A percentile compares a stretch with the other conserved stretches of the same genome.
Evolutionary conservation across 2,797 vertebrate species (phyloP).

Genomic region (Ispidina lecontei): DNA sequence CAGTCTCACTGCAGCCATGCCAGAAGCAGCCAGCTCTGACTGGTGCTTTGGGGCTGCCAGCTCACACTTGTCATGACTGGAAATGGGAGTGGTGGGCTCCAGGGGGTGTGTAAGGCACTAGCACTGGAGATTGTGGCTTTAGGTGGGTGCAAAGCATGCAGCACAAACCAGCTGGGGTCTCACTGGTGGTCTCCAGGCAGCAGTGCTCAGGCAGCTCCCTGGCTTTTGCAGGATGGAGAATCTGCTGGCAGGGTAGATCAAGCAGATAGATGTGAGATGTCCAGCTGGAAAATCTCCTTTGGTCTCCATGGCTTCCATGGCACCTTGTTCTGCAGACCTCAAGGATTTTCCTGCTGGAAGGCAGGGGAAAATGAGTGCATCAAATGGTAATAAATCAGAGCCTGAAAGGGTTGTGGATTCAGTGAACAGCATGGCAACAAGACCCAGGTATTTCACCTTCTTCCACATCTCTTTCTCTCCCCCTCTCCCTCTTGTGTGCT

Average conservation of each 20-base stretch:
- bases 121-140: background rate
- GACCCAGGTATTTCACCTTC: background rate
- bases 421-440: background rate
- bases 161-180: background rate
- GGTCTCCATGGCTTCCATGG: background rate
- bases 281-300: background rate
- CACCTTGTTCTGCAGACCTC: background rate
- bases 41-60: background rate
- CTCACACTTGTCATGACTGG: background rate
- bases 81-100: background rate
- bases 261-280: background rate
- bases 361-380: background rate
- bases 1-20: rapidly evolving
- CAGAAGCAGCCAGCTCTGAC: background rate
- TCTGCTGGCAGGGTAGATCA: background rate
- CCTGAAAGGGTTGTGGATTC: background rate
- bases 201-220: background rate
- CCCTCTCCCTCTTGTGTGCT: background rate
- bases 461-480: background rate
- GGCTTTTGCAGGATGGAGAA: background rate
- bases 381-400: conserved; percentile 4
- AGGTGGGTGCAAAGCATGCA: background rate
- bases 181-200: background rate
- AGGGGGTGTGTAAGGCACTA: background rate
- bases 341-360: conserved; percentile 14